A percentile compares a stretch with the other conserved stretches of the same genome.
Evolutionary conservation across 2,113 vertebrate genomes (phyloP).

Genomic region (Coryphaenoides rupestris): DNA sequence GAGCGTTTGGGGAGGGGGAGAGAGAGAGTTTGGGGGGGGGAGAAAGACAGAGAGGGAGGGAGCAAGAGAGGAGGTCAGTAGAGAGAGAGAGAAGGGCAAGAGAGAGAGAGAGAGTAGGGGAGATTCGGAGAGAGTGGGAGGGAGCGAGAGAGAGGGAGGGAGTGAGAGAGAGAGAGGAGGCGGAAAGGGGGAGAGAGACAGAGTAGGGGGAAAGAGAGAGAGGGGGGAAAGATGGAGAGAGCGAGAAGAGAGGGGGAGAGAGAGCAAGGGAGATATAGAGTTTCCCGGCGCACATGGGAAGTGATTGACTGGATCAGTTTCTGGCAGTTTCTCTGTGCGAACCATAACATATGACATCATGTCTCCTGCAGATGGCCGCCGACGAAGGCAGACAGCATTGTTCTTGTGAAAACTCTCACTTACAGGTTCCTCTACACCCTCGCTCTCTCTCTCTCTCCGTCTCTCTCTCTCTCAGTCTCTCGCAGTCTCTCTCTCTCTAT

Average conservation of each 20-base stretch:
- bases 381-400: slow-evolving; percentile 43
- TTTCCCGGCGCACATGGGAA: slow-evolving; percentile 19
- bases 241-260: not conserved
- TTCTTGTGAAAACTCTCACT: slow-evolving; percentile 49
- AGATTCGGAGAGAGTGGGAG: too few species aligned
- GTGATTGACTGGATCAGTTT: slow-evolving; percentile 53
- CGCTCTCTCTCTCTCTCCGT: slow-evolving; percentile 10
- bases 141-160: too few species aligned
- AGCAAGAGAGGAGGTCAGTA: too few species aligned
- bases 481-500: not conserved
- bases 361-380: slow-evolving; percentile 46
- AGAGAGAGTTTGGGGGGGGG: too few species aligned
- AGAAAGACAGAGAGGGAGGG: too few species aligned
- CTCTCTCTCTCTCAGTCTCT: slow-evolving; percentile 13
- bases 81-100: too few species aligned
- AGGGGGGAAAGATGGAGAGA: too few species aligned
- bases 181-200: too few species aligned
- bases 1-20: too few species aligned
- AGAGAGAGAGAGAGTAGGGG: too few species aligned
- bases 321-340: slow-evolving; percentile 26
- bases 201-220: too few species aligned
- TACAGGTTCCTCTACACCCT: slow-evolving; percentile 41
- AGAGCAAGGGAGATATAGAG: slow-evolving; percentile 10
- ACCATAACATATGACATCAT: slow-evolving; percentile 53
- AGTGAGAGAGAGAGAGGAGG: too few species aligned